A percentile compares a stretch with the other conserved stretches of the same genome.
phyloP scores from a whole-genome alignment of 1,140 invertebrate genomes.

The Drosophila albomicans region DNA sequence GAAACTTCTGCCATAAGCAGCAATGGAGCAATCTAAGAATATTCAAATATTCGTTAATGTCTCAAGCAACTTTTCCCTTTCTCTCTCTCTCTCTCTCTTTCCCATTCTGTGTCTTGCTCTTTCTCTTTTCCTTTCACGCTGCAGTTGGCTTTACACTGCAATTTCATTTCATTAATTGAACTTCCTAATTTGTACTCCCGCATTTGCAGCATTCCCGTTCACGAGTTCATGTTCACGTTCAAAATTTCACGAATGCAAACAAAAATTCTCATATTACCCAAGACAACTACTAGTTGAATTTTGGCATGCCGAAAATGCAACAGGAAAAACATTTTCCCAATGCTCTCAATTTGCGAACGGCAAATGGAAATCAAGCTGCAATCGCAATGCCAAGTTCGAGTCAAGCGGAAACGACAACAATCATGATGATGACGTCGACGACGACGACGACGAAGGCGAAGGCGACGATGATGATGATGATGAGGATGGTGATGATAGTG shows the following conservation, averaged over 20 bases:
- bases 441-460: not conserved
- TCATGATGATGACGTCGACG: not conserved
- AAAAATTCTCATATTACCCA: slow-evolving; percentile 2
- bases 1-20: not conserved
- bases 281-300: slow-evolving; percentile 27
- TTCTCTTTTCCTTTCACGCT: not conserved
- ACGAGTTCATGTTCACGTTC: slow-evolving; percentile 7
- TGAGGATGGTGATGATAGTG: not conserved
- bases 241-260: slow-evolving; percentile 15
- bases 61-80: not conserved
- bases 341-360: slow-evolving; percentile 50
- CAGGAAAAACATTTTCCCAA: slow-evolving; percentile 54
- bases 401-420: slow-evolving; percentile 30
- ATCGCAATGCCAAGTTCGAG: slow-evolving; percentile 46
- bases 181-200: slow-evolving; percentile 33
- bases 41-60: slow-evolving; percentile 2
- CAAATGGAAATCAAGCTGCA: slow-evolving; percentile 73
- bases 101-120: not conserved
- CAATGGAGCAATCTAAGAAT: slow-evolving; percentile 1
- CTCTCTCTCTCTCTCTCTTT: not conserved
- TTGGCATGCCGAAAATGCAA: slow-evolving; percentile 30
- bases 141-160: not conserved
- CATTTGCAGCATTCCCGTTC: not conserved
- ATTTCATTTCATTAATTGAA: slow-evolving; percentile 41
- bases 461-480: not conserved